phyloP scores from a whole-genome alignment of 1,140 invertebrate species.

The Microplitis mediator region DNA sequence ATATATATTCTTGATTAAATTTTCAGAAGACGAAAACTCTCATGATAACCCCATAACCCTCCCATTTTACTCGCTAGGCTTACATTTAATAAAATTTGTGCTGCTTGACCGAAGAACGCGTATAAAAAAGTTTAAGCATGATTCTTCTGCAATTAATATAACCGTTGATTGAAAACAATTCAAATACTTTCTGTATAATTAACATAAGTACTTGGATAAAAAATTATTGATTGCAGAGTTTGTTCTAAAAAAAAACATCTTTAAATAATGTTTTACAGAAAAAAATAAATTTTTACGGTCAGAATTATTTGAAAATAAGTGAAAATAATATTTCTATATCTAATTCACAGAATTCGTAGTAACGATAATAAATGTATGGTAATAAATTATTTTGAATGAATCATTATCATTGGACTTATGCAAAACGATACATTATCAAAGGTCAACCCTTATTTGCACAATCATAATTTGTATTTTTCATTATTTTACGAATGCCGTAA shows the following conservation, averaged over 20 bases:
- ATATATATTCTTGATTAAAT: background rate
- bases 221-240: background rate
- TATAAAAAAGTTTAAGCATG: background rate
- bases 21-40: background rate
- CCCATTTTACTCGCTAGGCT: background rate
- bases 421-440: background rate
- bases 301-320: background rate
- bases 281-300: too few relatives aligned
- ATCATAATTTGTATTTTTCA: background rate
- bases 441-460: conserved; percentile 1
- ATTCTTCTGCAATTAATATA: too few relatives aligned
- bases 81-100: conserved; percentile 9
- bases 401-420: background rate
- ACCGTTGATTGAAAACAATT: too few relatives aligned
- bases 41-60: conserved; percentile 1
- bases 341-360: background rate
- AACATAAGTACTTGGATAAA: too few relatives aligned
- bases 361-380: background rate
- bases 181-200: too few relatives aligned
- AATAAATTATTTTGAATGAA: background rate
- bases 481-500: too few relatives aligned
- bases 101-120: too few relatives aligned
- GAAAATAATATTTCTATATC: background rate
- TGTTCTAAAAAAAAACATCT: too few relatives aligned
- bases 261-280: too few relatives aligned